These are phyloP conservation scores for Candoia aspera DNA, from an alignment of 2,113 vertebrate species.

Conservation along the genomic window DNA sequence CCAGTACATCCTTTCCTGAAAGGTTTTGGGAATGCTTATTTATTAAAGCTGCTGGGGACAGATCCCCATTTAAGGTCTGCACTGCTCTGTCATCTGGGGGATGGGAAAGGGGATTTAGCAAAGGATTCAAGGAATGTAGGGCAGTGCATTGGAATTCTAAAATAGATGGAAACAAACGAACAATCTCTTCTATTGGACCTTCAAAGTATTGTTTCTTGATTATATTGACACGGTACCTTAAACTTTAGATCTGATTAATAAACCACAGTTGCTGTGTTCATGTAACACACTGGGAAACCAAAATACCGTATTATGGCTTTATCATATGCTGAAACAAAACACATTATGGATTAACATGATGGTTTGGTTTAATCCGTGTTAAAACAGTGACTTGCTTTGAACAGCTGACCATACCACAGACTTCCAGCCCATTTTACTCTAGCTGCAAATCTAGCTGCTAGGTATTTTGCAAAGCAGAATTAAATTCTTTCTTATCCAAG, in stretches of 20 bases:
- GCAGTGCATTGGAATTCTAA: background rate
- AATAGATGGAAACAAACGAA: background rate
- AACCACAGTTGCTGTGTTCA: background rate
- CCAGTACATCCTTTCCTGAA: background rate
- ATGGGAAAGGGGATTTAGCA: background rate
- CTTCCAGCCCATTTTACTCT: background rate
- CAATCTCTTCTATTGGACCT: background rate
- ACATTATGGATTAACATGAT: background rate
- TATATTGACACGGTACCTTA: background rate
- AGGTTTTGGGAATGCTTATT: background rate
- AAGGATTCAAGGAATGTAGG: background rate
- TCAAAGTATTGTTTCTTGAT: background rate
- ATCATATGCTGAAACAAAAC: background rate
- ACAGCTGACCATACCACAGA: background rate
- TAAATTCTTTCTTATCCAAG: background rate
- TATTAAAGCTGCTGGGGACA: background rate
- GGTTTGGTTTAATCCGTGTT: background rate
- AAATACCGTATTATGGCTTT: background rate
- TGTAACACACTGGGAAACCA: background rate
- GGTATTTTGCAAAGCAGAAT: background rate
- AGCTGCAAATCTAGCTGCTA: background rate
- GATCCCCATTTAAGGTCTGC: background rate
- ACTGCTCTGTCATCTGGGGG: background rate
- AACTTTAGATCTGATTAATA: background rate
- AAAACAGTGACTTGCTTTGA: background rate